A percentile compares a stretch with the other conserved stretches of the same genome.
Conservation (phyloP, 1,140 invertebrate species). For the Trichonephila inaurata region DNA sequence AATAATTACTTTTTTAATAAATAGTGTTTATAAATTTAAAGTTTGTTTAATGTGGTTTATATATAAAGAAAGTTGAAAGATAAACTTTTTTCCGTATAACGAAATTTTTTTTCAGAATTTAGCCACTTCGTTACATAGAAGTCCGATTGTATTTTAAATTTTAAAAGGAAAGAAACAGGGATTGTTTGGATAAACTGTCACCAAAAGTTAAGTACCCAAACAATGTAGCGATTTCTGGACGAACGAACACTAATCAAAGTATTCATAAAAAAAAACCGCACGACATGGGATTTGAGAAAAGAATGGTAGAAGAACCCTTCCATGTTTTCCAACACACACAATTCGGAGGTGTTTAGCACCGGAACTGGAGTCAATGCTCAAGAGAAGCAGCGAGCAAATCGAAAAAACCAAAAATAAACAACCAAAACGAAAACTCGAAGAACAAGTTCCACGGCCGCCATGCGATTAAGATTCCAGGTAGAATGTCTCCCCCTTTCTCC, state of each 20-base stretch:
- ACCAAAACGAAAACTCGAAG: constrained; percentile 45
- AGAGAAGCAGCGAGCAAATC: constrained; percentile 8
- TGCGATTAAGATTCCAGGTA: constrained; percentile 66
- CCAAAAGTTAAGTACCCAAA: too few species aligned
- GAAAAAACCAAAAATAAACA: constrained; percentile 9
- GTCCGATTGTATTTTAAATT: too few species aligned
- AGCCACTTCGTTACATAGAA: too few species aligned
- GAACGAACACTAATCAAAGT: neutral
- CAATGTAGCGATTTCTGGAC: neutral
- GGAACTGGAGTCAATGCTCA: constrained; percentile 23
- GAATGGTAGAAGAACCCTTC: neutral
- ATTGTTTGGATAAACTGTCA: too few species aligned
- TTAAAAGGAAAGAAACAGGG: too few species aligned
- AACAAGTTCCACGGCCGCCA: constrained; percentile 46
- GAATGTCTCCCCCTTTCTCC: neutral
- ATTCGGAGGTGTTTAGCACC: constrained; percentile 20
- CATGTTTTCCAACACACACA: neutral
- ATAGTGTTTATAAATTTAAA: too few species aligned
- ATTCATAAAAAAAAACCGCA: neutral
- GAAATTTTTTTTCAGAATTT: too few species aligned
- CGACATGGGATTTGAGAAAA: neutral
- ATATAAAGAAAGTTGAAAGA: too few species aligned
- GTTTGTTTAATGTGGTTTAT: too few species aligned
- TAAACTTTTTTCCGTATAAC: too few species aligned
- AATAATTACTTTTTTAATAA: too few species aligned